phyloP scores from a whole-genome alignment of 2,888 invertebrate genomes.

The Calliphora vomitoria region DNA sequence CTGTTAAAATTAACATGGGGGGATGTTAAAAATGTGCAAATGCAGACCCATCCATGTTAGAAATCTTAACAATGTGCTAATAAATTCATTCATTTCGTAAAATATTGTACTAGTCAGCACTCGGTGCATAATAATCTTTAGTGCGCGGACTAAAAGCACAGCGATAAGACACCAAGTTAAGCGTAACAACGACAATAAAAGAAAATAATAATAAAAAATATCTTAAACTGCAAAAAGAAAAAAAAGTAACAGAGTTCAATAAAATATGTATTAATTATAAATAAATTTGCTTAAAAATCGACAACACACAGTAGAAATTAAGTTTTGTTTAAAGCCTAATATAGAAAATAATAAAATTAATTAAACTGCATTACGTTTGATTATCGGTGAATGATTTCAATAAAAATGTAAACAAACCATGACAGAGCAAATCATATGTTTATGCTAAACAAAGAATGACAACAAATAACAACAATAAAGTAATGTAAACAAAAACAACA shows the following conservation, averaged over 20 bases:
- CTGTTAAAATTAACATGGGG: slow-evolving; percentile 15
- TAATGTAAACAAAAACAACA: slow-evolving; percentile 1
- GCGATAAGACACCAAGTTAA: slow-evolving; percentile 56
- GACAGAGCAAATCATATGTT: not conserved
- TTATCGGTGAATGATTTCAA: not conserved
- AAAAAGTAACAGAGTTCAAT: slow-evolving; percentile 18
- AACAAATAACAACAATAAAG: not conserved
- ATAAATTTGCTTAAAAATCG: not conserved
- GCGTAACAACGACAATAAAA: slow-evolving; percentile 33
- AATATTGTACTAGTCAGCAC: slow-evolving; percentile 16
- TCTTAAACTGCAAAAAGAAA: not conserved
- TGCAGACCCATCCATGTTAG: not conserved
- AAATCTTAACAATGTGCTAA: slow-evolving; percentile 19
- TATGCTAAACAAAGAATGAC: not conserved
- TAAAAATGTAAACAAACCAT: slow-evolving; percentile 1
- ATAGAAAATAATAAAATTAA: not conserved
- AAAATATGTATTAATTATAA: slow-evolving; percentile 21
- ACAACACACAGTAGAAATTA: not conserved
- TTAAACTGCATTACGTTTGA: not conserved
- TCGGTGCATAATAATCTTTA: slow-evolving; percentile 40
- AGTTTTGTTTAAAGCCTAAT: not conserved
- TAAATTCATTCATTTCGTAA: not conserved
- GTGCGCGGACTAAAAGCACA: slow-evolving; percentile 40
- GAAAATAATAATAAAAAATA: slow-evolving; percentile 19
- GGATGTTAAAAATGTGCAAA: slow-evolving; percentile 22